Evolutionary conservation across 92 coral and sea anemone species (phyloP).

Genomic region (Porites divaricata): DNA sequence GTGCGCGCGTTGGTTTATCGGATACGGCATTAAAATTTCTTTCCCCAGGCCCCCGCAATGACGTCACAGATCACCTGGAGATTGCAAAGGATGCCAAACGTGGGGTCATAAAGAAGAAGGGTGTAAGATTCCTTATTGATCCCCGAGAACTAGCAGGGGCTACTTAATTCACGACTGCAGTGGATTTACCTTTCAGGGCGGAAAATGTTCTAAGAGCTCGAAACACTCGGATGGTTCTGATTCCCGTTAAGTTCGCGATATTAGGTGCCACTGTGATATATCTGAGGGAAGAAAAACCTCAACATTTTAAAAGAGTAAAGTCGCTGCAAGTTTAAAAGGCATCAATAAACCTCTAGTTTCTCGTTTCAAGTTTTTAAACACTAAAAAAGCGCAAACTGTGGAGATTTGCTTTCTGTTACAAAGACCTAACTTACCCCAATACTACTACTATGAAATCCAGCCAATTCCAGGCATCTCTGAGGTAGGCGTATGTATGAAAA

Average conservation of each 20-base stretch:
- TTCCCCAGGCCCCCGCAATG: too few species aligned
- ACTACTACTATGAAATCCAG: slow-evolving; percentile 91
- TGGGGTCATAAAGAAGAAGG: too few species aligned
- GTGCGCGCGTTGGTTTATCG: too few species aligned
- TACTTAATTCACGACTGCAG: too few species aligned
- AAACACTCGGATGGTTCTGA: slow-evolving; percentile 91
- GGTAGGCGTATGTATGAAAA: slow-evolving; percentile 84
- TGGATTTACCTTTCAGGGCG: slow-evolving; percentile 74
- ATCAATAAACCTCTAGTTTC: not conserved
- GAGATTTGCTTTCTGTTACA: not conserved
- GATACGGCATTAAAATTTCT: too few species aligned
- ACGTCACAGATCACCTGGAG: too few species aligned
- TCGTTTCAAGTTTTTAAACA: not conserved
- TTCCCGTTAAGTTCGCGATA: slow-evolving; percentile 88
- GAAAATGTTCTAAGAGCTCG: slow-evolving; percentile 95
- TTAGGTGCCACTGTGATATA: slow-evolving; percentile 83
- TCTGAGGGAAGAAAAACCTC: not conserved
- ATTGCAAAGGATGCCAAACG: too few species aligned
- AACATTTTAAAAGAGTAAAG: not conserved
- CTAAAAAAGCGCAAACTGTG: not conserved
- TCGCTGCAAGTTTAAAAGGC: not conserved
- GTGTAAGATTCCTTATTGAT: too few species aligned
- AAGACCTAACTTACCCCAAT: slow-evolving; percentile 66
- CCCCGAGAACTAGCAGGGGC: too few species aligned
- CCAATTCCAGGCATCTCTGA: slow-evolving; percentile 95